These are phyloP conservation scores for Onchidella celtica DNA, from an alignment of 2,888 invertebrate genomes.

Conservation along the genomic window DNA sequence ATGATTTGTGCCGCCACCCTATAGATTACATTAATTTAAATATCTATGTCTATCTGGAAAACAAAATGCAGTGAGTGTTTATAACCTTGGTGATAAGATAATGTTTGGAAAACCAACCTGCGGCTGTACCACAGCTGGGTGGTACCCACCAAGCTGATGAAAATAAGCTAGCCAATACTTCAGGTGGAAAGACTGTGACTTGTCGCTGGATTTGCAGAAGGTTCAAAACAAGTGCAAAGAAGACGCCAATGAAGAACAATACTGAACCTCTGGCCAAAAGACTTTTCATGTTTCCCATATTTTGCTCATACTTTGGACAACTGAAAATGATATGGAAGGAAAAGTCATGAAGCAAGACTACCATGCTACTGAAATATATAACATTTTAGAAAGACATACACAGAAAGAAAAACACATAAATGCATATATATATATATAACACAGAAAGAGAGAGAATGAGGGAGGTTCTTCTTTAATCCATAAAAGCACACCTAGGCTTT, in stretches of 20 bases:
- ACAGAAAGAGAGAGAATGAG: too few relatives aligned
- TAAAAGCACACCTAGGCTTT: too few relatives aligned
- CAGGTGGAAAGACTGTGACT: constrained; percentile 71
- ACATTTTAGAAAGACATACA: neutral
- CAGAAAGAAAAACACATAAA: neutral
- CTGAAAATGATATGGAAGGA: too few relatives aligned
- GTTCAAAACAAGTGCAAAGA: constrained; percentile 80
- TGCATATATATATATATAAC: neutral
- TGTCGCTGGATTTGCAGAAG: constrained; percentile 78
- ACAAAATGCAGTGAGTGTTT: too few relatives aligned
- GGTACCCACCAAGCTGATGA: constrained; percentile 81
- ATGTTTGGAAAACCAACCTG: constrained; percentile 79
- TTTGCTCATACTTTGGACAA: constrained; percentile 36
- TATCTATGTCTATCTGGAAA: too few relatives aligned
- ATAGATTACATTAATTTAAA: too few relatives aligned
- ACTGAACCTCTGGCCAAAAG: constrained; percentile 66
- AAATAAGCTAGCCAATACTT: constrained; percentile 72
- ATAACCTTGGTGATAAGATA: too few relatives aligned
- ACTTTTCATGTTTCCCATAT: constrained; percentile 58
- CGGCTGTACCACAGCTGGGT: constrained; percentile 79
- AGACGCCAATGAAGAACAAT: constrained; percentile 78
- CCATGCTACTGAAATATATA: neutral
- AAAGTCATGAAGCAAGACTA: too few relatives aligned
- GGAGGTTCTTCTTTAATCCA: too few relatives aligned
- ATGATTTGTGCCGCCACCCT: too few relatives aligned